Base-by-base conservation (phyloP, 2,113 vertebrate species). In the Anguilla japonica region DNA sequence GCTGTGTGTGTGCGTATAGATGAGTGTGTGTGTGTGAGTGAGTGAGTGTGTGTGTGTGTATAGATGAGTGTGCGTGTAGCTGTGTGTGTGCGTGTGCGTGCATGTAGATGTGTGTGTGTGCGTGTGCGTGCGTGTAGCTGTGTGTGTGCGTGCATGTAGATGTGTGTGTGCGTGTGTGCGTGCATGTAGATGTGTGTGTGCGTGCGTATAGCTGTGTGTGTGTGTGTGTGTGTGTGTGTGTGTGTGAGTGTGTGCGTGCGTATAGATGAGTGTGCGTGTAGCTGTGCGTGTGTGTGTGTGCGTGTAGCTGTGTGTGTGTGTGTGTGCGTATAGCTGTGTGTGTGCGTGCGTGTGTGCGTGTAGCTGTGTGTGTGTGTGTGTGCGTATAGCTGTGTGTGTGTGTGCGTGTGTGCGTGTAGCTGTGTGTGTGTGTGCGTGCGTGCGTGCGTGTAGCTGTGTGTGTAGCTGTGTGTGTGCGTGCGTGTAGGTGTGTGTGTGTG, bases 121-220 rank as follows among this genome's bases (percentile, higher is more conserved):
- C 57, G 22, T 81, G 40, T 11, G 41, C 26, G 20, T 83, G 56
- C 43, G 46, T 84, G 53, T 43, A n/a, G 43, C 43, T 71, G 41
- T 79, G 41, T 86, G 20, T 78, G 40, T 50, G 3, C 22, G 71
- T 46, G 63, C 89, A 91, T 92, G 89, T 79, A n/a, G n/a, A n/a
- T n/a, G 84, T 83, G 63, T n/a, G 8, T 84, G 67, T 78, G 67
- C 29, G 63, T 78, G 39, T 78, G 41, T 85, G 8, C 71, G 91
- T 93, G 90, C 88, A 57, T 78, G 89, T 75, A 40, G 89, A 89
- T 91, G 89, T 89, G 79, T 81, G 16, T 86, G 57, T 89, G 81
- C 83, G 86, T 89, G 83, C 75, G 80, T 85, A 46, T 85, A 78
- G 60, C 60, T 60, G 83, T 87, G 81, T 86, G 81, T 83, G 63